Evolutionary conservation across 30 jellyfish, hydroid and myxozoan species (phyloP).

Genomic region (Turritopsis rubra): DNA sequence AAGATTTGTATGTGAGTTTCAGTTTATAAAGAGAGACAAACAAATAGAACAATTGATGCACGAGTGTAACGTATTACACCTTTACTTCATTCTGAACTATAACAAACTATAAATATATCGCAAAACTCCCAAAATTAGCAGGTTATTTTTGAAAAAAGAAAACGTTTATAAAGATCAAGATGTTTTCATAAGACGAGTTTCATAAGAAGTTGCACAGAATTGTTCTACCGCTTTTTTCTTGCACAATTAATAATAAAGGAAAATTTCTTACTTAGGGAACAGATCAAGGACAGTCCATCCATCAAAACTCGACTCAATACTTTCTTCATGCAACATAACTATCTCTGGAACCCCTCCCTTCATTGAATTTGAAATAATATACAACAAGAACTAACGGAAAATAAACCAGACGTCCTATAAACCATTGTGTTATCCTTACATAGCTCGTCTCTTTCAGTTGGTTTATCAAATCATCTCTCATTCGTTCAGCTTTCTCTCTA

Average conservation of each 20-base stretch:
- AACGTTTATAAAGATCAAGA: no score
- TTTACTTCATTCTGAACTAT: no score
- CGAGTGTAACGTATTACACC: no score
- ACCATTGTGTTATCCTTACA: background rate
- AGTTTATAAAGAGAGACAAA: no score
- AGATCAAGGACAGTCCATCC: background rate
- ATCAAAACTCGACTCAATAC: background rate
- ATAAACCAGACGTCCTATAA: background rate
- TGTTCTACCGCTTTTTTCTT: background rate
- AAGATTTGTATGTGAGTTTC: no score
- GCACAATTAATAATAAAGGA: background rate
- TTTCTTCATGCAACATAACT: background rate
- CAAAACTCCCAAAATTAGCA: no score
- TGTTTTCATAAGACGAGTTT: no score
- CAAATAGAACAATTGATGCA: no score
- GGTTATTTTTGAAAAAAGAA: no score
- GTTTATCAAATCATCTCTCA: background rate
- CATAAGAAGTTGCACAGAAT: no score
- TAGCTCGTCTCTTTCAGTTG: background rate
- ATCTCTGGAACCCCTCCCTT: background rate
- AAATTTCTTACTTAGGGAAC: background rate
- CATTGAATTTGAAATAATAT: no score
- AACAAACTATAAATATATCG: no score
- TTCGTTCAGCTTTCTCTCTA: background rate
- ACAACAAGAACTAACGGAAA: background rate